Evolutionary conservation across 2,797 vertebrate species (phyloP), one percentile per base, ranked within the genome.

Genomic region (Enteromius treurensis): DNA sequence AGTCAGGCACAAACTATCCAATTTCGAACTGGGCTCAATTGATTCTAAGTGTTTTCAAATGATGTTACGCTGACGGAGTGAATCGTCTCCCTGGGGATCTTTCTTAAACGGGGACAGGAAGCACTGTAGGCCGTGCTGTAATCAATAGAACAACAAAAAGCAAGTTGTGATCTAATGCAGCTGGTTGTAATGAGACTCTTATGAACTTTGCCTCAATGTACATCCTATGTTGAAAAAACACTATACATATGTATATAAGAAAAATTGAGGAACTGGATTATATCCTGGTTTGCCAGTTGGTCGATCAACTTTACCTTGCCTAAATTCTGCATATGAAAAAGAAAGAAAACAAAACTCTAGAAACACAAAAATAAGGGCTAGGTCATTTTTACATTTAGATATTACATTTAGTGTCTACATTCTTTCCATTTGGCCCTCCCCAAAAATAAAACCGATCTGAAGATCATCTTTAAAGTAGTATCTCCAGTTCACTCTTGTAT

Each of bases 181-280:
- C n/a, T 9, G 17, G 58, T 74, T 77, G 45, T 42, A 68, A 69
- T 71, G 51, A 80, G 77, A 53, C 42, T 62, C 62, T 62, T 71
- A 84, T 69, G 34, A 42, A 45, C 67, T 40, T 49, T 40, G 60
- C 68, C 82, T 75, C 49, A 69, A 37, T 37, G 42, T 58, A 58
- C 34, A 19, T 45, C 68, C 21, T 26, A 68, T 10, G 17, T 82
- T 67, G 58, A 81, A 85, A 85, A 10, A 82, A 88, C 42, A 77
- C 60, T 79, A 13, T 58, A 11, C 5, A 83, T 84, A 88, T 60
- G 5, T n/a, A 55, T 60, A 73, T 47, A 70, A 81, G 71, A 86
- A 81, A 78, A 47, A 42, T 69, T 73, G 80, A 84, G 76, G 53
- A 73, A 83, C 80, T 89, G 89, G 87, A 91, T 90, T 90, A 89